Evolutionary conservation across 2,888 invertebrate genomes (phyloP), one percentile per base, ranked within the genome.

Genomic region (Amblyjoppa fuscipennis): DNA sequence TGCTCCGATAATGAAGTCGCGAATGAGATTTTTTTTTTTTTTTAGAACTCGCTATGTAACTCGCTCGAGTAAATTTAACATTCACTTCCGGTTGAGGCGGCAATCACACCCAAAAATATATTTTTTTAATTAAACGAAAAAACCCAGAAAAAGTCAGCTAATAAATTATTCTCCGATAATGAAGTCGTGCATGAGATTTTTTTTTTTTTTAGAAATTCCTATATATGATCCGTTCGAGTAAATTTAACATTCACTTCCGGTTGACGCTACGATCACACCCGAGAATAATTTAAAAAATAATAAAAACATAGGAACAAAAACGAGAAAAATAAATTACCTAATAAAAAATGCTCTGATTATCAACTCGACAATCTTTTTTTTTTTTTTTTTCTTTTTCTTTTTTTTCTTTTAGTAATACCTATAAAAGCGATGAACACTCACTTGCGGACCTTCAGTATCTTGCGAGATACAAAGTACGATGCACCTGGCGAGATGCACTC

Each of bases 401-500:
- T 2, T 3, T 51, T 51, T 51, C 1, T 51, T 51, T 51, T 41
- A 9, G 7, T 9, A 45, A 45, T 45, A 5, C 45, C 45, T 45
- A 45, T 16, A 16, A 1, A 13, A 3, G 11, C 11, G 45, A 45
- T 45, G 11, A 16, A 16, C 45, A 34, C 31, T 16, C 61, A 61
- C 61, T 31, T 13, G 31, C 31, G 1, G 16, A 11, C 16, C 16
- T 31, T 61, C 31, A 1, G 16, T 28, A 5, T 61, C 16, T 64
- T 64, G 1, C 16, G 31, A 6, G 13, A 6, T 13, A 2, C 31
- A 31, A 64, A n/a, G 34, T 31, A 16, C 61, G 61, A 64, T 64
- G 75, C 75, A 84, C 66, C 71, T 77, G 85, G 56, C 61, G 64
- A 79, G 89, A 87, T 88, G 87, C 86, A 86, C 80, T 83, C 86